Conservation (phyloP, 2,113 vertebrate species). For the Urocolius indicus region DNA sequence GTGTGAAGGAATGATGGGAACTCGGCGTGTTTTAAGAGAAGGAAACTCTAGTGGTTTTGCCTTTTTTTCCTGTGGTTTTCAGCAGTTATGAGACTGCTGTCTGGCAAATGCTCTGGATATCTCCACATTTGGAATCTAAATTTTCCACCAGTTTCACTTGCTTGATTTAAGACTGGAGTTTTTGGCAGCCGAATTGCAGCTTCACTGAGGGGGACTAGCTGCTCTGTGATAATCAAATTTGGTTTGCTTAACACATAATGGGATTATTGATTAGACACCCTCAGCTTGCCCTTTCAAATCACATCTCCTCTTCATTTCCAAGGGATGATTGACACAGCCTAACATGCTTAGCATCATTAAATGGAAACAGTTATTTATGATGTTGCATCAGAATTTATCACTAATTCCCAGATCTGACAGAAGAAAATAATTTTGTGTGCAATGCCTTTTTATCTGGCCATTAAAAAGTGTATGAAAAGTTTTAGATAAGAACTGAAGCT, state of each 20-base stretch:
- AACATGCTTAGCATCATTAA: slow-evolving; percentile 58
- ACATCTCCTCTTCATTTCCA: slow-evolving; percentile 60
- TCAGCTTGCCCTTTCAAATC: slow-evolving; percentile 60
- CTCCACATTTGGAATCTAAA: not conserved
- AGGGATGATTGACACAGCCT: slow-evolving; percentile 44
- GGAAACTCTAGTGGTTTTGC: not conserved
- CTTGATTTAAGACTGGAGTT: not conserved
- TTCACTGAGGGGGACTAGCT: not conserved
- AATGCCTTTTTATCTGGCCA: slow-evolving; percentile 38
- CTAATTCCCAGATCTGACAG: slow-evolving; percentile 55
- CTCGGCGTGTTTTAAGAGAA: not conserved
- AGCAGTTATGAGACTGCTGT: not conserved
- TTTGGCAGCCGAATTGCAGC: slow-evolving; percentile 5
- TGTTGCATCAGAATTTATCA: slow-evolving; percentile 57
- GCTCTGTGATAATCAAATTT: slow-evolving; percentile 60
- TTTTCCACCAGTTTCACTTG: not conserved
- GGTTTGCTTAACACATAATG: slow-evolving; percentile 65
- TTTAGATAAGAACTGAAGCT: slow-evolving; percentile 22
- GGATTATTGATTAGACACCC: slow-evolving; percentile 66
- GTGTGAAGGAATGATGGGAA: not conserved
- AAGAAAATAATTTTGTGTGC: slow-evolving; percentile 25
- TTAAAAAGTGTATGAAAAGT: slow-evolving; percentile 23
- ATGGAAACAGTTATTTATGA: slow-evolving; percentile 45
- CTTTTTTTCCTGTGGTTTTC: not conserved
- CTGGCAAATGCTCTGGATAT: not conserved